Conservation (phyloP, 2,797 vertebrate species). For the Pelodytes ibericus region DNA sequence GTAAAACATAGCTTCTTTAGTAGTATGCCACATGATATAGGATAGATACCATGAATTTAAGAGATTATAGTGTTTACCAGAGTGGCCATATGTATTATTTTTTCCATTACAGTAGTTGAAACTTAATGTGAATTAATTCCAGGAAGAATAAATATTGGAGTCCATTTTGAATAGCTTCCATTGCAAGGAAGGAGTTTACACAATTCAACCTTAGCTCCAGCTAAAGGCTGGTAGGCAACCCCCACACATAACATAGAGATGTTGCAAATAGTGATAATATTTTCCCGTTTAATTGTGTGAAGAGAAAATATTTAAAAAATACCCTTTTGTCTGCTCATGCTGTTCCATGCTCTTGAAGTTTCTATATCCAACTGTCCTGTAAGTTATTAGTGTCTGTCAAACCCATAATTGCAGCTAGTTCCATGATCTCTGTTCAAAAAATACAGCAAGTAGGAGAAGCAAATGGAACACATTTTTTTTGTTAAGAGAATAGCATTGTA, state of each 20-base stretch:
- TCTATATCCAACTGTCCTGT: slow-evolving; percentile 57
- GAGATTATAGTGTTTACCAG: background rate
- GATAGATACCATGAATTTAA: background rate
- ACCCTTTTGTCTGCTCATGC: slow-evolving; percentile 44
- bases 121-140: background rate
- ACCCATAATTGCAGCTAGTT: slow-evolving; percentile 56
- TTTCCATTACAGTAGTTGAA: background rate
- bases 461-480: slow-evolving; percentile 53
- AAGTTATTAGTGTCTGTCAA: slow-evolving; percentile 57
- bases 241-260: slow-evolving; percentile 17
- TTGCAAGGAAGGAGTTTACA: background rate
- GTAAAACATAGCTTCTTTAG: slow-evolving; percentile 9
- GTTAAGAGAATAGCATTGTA: slow-evolving; percentile 29
- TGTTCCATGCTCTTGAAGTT: slow-evolving; percentile 56
- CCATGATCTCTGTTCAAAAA: slow-evolving; percentile 54
- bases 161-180: slow-evolving; percentile 11
- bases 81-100: background rate
- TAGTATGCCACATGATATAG: background rate
- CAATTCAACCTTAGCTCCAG: slow-evolving; percentile 8
- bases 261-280: slow-evolving; percentile 28
- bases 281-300: slow-evolving; percentile 56
- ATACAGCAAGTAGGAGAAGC: slow-evolving; percentile 42
- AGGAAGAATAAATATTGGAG: background rate
- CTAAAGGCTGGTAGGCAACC: slow-evolving; percentile 39
- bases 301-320: slow-evolving; percentile 49